These are phyloP conservation scores for Agrotis exclamationis DNA, from an alignment of 2,888 invertebrate species.

Conservation along the genomic window DNA sequence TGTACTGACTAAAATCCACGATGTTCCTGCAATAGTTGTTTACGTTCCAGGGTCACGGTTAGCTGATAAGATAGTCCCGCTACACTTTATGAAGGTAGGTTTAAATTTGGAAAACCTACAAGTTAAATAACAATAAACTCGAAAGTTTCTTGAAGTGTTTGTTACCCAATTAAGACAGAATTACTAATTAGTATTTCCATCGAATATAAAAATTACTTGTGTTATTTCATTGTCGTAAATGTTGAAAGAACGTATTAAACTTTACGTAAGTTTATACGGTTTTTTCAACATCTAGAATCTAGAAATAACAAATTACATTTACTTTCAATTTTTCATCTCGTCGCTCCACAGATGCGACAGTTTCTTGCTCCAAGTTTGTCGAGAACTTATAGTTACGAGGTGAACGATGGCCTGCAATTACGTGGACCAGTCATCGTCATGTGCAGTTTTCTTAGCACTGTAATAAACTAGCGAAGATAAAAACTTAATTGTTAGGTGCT, in stretches of 20 bases:
- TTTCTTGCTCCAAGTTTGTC: constrained; percentile 44
- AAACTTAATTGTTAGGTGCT: constrained; percentile 14
- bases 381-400: constrained; percentile 25
- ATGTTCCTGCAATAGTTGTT: too few relatives aligned
- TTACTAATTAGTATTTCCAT: too few relatives aligned
- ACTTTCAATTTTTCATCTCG: constrained; percentile 28
- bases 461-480: background rate
- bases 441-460: constrained; percentile 14
- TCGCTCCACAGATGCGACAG: constrained; percentile 25
- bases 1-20: too few relatives aligned
- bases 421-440: constrained; percentile 26
- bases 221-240: too few relatives aligned
- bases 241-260: background rate
- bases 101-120: background rate
- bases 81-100: background rate
- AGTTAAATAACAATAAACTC: too few relatives aligned
- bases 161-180: too few relatives aligned
- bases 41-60: too few relatives aligned
- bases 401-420: constrained; percentile 48
- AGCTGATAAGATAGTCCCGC: too few relatives aligned
- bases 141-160: too few relatives aligned
- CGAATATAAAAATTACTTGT: too few relatives aligned
- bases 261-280: too few relatives aligned
- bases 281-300: background rate
- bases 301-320: constrained; percentile 34